A percentile compares a stretch with the other conserved stretches of the same genome.
These are phyloP conservation scores for Octomys mimax DNA, from an alignment of 2,797 vertebrate species.

Conservation along the genomic window DNA sequence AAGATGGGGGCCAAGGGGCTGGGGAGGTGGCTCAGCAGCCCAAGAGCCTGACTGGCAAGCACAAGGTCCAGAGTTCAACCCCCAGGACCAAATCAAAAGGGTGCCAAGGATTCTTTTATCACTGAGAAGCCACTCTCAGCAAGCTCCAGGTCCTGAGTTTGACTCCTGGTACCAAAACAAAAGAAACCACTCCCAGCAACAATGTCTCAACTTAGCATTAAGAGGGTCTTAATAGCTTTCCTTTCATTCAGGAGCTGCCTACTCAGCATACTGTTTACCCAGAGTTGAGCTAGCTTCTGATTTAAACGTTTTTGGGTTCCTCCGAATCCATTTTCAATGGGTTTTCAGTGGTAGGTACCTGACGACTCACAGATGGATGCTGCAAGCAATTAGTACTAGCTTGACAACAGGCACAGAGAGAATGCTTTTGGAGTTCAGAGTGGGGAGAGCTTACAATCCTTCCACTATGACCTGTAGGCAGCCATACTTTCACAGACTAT, in stretches of 20 bases:
- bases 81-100: too few relatives aligned
- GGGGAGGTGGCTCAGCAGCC: too few relatives aligned
- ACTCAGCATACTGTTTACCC: not conserved
- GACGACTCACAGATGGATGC: not conserved
- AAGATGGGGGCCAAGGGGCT: too few relatives aligned
- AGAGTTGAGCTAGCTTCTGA: fast-evolving
- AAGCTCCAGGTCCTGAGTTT: not conserved
- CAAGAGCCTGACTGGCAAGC: too few relatives aligned
- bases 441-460: not conserved
- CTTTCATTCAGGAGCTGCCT: not conserved
- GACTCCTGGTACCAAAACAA: too few relatives aligned
- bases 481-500: not conserved
- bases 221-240: not conserved
- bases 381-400: not conserved
- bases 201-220: fast-evolving
- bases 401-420: not conserved
- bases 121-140: not conserved
- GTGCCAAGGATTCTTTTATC: not conserved
- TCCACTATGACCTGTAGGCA: not conserved
- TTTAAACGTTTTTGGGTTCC: not conserved
- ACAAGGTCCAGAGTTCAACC: too few relatives aligned
- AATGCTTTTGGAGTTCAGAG: not conserved
- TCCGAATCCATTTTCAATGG: not conserved
- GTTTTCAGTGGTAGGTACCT: not conserved
- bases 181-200: not conserved